Conservation (phyloP, 2,888 invertebrate genomes). For the Netelia melanura region DNA sequence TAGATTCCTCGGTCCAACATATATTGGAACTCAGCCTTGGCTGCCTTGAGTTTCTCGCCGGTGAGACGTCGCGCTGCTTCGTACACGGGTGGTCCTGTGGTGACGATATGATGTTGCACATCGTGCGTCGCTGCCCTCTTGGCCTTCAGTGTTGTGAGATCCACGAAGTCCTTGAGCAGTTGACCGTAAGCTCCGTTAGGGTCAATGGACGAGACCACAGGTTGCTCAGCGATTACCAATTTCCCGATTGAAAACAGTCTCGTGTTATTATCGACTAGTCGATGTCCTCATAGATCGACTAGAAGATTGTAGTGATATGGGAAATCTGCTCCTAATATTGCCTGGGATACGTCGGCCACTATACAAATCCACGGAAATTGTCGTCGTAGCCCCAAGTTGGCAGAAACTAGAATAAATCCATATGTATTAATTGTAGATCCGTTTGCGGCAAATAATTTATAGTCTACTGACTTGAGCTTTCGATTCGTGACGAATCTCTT, state of each 20-base stretch:
- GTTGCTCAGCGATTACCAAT: background rate
- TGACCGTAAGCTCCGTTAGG: background rate
- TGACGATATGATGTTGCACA: slow-evolving; percentile 53
- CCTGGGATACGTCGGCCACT: slow-evolving; percentile 20
- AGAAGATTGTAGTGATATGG: slow-evolving; percentile 13
- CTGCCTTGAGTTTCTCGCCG: background rate
- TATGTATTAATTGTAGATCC: slow-evolving; percentile 19
- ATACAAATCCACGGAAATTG: slow-evolving; percentile 31
- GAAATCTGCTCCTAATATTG: slow-evolving; percentile 54
- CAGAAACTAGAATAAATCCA: background rate
- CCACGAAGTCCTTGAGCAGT: background rate
- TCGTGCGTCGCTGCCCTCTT: slow-evolving; percentile 24
- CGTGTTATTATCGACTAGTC: slow-evolving; percentile 32
- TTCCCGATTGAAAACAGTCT: slow-evolving; percentile 5
- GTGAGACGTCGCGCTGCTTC: background rate
- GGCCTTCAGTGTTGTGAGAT: background rate
- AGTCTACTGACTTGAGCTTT: background rate
- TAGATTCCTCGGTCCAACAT: background rate
- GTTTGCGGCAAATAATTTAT: slow-evolving; percentile 55
- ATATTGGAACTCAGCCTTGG: background rate
- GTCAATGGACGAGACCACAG: background rate
- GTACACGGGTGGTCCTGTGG: slow-evolving; percentile 1
- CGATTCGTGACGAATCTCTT: background rate
- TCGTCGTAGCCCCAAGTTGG: slow-evolving; percentile 53
- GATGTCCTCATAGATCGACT: slow-evolving; percentile 17